Percentiles rank a stretch among this genome's conserved stretches.
These are phyloP conservation scores for Kryptolebias ocellatus DNA, from an alignment of 2,797 vertebrate genomes.

Conservation along the genomic window DNA sequence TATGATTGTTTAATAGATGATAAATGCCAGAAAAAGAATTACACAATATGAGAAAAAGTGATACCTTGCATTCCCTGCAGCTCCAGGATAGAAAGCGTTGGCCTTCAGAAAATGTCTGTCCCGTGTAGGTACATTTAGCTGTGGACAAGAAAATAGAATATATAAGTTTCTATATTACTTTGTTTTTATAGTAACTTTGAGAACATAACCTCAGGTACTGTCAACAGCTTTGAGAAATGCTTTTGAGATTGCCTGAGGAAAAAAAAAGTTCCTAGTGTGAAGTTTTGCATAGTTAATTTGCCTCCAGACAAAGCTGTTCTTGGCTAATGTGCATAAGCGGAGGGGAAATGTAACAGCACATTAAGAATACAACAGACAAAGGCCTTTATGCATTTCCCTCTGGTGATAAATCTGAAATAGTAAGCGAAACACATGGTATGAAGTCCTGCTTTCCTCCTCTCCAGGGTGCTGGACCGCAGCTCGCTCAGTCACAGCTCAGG, in stretches of 20 bases:
- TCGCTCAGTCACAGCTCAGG: slow-evolving; percentile 48
- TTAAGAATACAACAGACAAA: slow-evolving; percentile 73
- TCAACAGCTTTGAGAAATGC: slow-evolving; percentile 9
- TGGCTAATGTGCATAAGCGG: slow-evolving; percentile 40
- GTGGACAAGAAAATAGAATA: slow-evolving; percentile 39
- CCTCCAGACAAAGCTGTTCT: slow-evolving; percentile 53
- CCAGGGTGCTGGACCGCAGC: slow-evolving; percentile 54
- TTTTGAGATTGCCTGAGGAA: slow-evolving; percentile 10
- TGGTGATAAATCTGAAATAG: slow-evolving; percentile 68
- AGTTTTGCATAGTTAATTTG: slow-evolving; percentile 53
- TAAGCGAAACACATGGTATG: slow-evolving; percentile 62
- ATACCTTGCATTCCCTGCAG: slow-evolving; percentile 95
- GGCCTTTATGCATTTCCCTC: slow-evolving; percentile 60
- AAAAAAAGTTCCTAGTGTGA: slow-evolving; percentile 39
- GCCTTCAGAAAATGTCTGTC: slow-evolving; percentile 89
- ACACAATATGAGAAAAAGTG: slow-evolving; percentile 9
- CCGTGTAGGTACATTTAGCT: slow-evolving; percentile 92
- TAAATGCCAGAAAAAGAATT: not conserved
- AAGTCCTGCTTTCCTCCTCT: slow-evolving; percentile 71
- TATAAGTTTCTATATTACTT: too few relatives aligned
- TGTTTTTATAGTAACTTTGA: too few relatives aligned
- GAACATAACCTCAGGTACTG: not conserved
- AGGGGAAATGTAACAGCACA: slow-evolving; percentile 53
- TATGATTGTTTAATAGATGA: not conserved
- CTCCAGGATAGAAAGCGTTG: slow-evolving; percentile 87